A percentile compares a stretch with the other conserved stretches of the same genome.
phyloP scores from a whole-genome alignment of 2,797 vertebrate genomes.

The Brachyrhaphis roseni region DNA sequence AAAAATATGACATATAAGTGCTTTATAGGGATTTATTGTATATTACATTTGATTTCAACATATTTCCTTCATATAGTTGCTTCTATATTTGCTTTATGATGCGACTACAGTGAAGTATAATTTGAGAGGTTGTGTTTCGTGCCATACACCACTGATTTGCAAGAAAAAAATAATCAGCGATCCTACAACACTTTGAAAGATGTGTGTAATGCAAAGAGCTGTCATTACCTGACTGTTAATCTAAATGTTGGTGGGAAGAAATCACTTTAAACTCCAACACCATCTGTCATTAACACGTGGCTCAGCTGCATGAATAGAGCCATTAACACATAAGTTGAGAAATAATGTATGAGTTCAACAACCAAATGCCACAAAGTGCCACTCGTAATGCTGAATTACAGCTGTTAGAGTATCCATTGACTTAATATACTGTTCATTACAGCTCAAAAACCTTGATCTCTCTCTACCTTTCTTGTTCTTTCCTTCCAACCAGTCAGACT shows the following conservation, averaged over 20 bases:
- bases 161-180: conserved; percentile 6
- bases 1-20: neutral
- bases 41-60: neutral
- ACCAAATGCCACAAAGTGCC: neutral
- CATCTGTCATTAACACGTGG: conserved; percentile 8
- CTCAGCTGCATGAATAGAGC: conserved; percentile 14
- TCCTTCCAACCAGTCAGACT: neutral
- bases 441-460: neutral
- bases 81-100: neutral
- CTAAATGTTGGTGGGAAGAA: conserved; percentile 11
- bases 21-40: neutral
- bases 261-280: neutral
- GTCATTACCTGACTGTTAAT: conserved; percentile 12
- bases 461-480: neutral
- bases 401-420: neutral
- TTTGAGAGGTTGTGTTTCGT: conserved; percentile 8
- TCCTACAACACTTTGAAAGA: conserved; percentile 6
- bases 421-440: neutral
- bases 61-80: neutral
- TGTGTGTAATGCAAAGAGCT: neutral
- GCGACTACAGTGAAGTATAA: neutral
- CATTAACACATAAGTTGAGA: neutral
- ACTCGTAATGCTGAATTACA: neutral
- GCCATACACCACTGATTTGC: conserved; percentile 8
- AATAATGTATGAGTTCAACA: neutral